Base-by-base conservation (phyloP, 2,888 invertebrate genomes). In the Caenorhabditis parvicauda region DNA sequence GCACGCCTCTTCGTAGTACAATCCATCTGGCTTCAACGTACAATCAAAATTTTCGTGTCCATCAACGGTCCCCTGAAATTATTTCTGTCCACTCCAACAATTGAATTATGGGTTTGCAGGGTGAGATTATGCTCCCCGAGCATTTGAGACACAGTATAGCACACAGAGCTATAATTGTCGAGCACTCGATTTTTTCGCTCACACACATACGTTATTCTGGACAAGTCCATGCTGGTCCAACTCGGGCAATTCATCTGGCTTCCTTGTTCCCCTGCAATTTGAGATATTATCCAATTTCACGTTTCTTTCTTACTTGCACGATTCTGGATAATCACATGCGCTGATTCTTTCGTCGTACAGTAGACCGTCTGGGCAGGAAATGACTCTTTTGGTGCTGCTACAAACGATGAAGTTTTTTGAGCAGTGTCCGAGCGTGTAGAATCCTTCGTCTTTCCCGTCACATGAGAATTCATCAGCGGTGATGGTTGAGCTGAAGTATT, bases 1-100 rank as follows among this genome's bases (percentile, higher is more conserved):
- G 44, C 70, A 70, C 14, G 59, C 47, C 3, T 48, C 55, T 22
- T 54, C 35, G 39, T 48, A 7, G 28, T 67, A 64, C 3, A 19
- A 12, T 27, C 70, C 70, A 38, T 68, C 60, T 0, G 32, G 24
- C 22, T 62, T 56, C 12, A 19, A 43, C 1, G 52, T 14, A 38
- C 70, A 70, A 32, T 66, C 59, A 35, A 66, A 70, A 21, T 61
- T 47, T 5, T 65, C 45, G n/a, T 54, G 54, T n/a, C 39, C 24
- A n/a, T 62, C 49, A 5, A 22, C 38, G 32, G 54, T 42, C 17
- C 41, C 48, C n/a, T n/a, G n/a, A n/a, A n/a, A n/a, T n/a, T n/a
- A 12, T 61, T 50, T 21, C 53, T 37, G 14, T 47, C 35, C 3
- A 47, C 42, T 19, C n/a, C 35, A 32, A 32, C 9, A 32, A n/a